These are phyloP conservation scores for Odocoileus hemionus DNA, from an alignment of 2,113 vertebrate species.

Conservation along the genomic window DNA sequence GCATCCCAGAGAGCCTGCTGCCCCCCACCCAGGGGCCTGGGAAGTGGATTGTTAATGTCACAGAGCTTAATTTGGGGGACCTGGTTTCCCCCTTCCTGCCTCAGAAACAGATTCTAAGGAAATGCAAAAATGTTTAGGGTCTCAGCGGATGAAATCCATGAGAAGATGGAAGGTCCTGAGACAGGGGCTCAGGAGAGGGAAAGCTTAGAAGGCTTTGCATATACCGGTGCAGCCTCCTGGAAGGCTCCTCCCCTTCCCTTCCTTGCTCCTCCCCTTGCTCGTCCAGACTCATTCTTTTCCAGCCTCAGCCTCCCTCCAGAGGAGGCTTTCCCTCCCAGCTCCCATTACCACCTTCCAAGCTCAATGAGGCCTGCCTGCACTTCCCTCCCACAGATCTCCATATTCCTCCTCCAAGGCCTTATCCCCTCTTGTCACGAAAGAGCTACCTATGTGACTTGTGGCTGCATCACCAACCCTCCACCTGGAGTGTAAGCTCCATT, in stretches of 20 bases:
- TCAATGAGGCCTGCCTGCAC: background rate
- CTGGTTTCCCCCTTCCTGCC: background rate
- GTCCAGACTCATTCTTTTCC: accelerated
- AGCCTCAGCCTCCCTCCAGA: background rate
- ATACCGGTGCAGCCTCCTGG: background rate
- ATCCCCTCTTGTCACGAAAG: background rate
- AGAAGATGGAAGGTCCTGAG: background rate
- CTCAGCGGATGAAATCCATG: background rate
- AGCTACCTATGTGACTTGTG: accelerated
- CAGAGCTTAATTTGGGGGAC: constrained; percentile 21
- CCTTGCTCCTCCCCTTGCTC: background rate
- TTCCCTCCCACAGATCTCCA: background rate
- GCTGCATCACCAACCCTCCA: background rate
- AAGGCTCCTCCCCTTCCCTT: background rate
- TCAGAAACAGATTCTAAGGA: constrained; percentile 38
- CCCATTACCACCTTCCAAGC: background rate
- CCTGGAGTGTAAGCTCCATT: background rate
- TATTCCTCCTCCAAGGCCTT: accelerated
- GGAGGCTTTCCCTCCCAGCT: background rate
- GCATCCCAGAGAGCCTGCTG: constrained; percentile 37
- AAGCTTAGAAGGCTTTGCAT: background rate
- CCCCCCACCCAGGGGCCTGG: constrained; percentile 33
- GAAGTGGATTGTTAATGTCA: constrained; percentile 40
- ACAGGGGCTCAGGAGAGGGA: background rate
- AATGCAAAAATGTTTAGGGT: background rate